Conservation (phyloP, 2,888 invertebrate genomes). For the Cerceris rybyensis region DNA sequence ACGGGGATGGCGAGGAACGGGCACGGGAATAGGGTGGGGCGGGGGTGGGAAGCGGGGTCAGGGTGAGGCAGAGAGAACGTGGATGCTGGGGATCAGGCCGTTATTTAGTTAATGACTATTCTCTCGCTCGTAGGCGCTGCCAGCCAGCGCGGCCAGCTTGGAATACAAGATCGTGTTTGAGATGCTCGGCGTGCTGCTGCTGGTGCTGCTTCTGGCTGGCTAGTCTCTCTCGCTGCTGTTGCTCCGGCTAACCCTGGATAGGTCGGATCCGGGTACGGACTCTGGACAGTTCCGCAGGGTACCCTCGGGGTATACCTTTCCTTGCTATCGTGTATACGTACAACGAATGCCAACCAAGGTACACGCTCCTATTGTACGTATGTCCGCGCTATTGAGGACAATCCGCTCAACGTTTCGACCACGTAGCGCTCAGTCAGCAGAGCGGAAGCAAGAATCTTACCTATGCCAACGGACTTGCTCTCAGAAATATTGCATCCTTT, state of each 20-base stretch:
- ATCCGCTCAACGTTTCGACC: constrained; percentile 53
- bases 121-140: constrained; percentile 77
- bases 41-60: constrained; percentile 29
- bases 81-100: constrained; percentile 73
- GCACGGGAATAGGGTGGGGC: constrained; percentile 27
- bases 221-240: constrained; percentile 54
- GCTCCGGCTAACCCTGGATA: constrained; percentile 63
- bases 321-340: constrained; percentile 30
- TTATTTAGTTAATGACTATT: constrained; percentile 82
- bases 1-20: constrained; percentile 30
- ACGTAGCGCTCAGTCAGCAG: constrained; percentile 56
- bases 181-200: constrained; percentile 76
- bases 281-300: constrained; percentile 55
- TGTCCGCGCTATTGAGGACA: constrained; percentile 32
- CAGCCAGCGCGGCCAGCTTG: constrained; percentile 71
- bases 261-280: constrained; percentile 72
- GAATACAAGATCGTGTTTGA: constrained; percentile 82
- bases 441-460: constrained; percentile 45
- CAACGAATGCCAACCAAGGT: constrained; percentile 38
- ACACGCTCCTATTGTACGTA: constrained; percentile 56
- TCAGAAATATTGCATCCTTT: constrained; percentile 8
- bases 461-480: constrained; percentile 25
- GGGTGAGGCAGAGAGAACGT: constrained; percentile 48
- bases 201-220: constrained; percentile 48
- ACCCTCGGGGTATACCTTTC: constrained; percentile 39